Conservation (phyloP, 2,888 invertebrate species). For the Drosophila phalerata region DNA sequence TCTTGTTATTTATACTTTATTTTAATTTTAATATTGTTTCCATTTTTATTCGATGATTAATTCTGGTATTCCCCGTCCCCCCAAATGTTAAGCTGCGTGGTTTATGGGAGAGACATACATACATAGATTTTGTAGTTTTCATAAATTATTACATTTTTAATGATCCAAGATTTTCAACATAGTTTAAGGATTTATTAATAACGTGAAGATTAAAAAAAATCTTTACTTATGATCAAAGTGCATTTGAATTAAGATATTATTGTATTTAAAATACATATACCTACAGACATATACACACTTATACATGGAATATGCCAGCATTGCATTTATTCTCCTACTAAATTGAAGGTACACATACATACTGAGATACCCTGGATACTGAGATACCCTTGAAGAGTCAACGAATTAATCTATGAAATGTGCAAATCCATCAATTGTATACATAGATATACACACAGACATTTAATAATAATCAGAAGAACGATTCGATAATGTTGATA, state of each 20-base stretch:
- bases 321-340: constrained; percentile 28
- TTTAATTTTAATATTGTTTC: background rate
- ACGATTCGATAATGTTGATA: constrained; percentile 16
- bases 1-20: background rate
- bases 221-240: constrained; percentile 39
- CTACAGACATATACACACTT: constrained; percentile 14
- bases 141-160: constrained; percentile 38
- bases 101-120: background rate
- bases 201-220: constrained; percentile 37
- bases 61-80: background rate
- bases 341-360: constrained; percentile 30
- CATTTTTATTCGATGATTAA: background rate
- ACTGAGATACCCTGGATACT: constrained; percentile 6
- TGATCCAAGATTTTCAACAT: constrained; percentile 42
- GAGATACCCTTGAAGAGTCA: constrained; percentile 4
- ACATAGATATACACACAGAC: constrained; percentile 10
- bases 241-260: constrained; percentile 25
- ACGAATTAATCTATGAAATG: constrained; percentile 14
- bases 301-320: constrained; percentile 20
- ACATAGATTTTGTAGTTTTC: constrained; percentile 5
- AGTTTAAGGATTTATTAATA: constrained; percentile 48
- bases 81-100: background rate
- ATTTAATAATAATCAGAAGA: constrained; percentile 11
- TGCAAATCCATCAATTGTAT: constrained; percentile 9
- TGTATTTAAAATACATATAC: constrained; percentile 35